Conservation (phyloP, 2,113 vertebrate genomes). For the Dicrurus megarhynchus region DNA sequence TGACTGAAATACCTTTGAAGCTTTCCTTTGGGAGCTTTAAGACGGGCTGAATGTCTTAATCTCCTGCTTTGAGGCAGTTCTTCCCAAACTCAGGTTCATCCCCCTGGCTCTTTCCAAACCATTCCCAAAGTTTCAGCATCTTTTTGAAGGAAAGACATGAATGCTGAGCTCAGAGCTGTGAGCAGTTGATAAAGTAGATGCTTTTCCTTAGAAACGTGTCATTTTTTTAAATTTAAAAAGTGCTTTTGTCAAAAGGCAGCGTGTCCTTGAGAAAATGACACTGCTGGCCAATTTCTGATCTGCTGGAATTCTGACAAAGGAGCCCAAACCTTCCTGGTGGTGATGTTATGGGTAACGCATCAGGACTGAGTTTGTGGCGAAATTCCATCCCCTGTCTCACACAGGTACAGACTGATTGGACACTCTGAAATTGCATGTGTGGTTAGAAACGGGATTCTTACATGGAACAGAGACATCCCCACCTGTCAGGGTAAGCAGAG, state of each 20-base stretch:
- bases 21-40: not conserved
- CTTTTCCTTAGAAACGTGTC: not conserved
- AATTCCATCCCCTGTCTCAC: not conserved
- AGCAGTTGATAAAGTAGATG: not conserved
- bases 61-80: not conserved
- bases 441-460: rapidly evolving
- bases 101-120: not conserved
- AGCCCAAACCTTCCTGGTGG: not conserved
- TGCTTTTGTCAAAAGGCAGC: not conserved
- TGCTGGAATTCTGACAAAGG: not conserved
- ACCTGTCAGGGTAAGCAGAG: constrained; percentile 13
- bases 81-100: not conserved
- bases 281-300: not conserved
- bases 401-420: constrained; percentile 45
- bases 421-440: not conserved
- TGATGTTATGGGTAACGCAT: not conserved
- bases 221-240: not conserved
- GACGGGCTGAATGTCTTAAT: not conserved
- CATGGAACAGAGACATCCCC: not conserved
- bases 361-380: not conserved
- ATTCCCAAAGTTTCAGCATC: not conserved
- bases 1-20: not conserved
- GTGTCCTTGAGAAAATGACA: not conserved
- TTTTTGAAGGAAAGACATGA: not conserved
- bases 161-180: not conserved